These are phyloP conservation scores for Craterocephalus amniculus DNA, from an alignment of 2,797 vertebrate species.

Conservation along the genomic window DNA sequence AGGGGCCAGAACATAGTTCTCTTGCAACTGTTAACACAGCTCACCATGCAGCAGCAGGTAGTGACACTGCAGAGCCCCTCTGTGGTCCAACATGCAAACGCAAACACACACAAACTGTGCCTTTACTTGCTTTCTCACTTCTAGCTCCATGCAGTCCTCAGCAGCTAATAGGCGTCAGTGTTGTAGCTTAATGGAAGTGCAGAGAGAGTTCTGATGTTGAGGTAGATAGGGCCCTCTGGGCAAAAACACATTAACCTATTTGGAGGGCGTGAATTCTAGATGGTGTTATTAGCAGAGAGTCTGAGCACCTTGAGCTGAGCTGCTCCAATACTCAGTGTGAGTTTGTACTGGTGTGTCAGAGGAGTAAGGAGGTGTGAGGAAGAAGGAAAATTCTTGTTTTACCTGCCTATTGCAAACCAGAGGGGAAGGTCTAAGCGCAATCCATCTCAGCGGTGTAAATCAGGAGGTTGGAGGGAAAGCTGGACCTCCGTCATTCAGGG, in stretches of 20 bases:
- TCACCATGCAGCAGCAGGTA: conserved; percentile 66
- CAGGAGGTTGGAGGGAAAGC: conserved; percentile 35
- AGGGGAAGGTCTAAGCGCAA: conserved; percentile 42
- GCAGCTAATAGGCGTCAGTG: conserved; percentile 75
- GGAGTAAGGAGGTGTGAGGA: conserved; percentile 19
- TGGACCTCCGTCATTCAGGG: conserved; percentile 21
- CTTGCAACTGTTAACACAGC: conserved; percentile 67
- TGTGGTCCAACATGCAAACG: conserved; percentile 29
- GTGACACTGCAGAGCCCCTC: conserved; percentile 56
- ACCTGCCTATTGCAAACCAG: conserved; percentile 38
- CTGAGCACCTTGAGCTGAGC: conserved; percentile 72
- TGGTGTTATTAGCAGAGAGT: conserved; percentile 83
- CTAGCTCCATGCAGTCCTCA: conserved; percentile 47
- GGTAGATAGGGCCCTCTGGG: conserved; percentile 82
- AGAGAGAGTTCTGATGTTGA: conserved; percentile 77
- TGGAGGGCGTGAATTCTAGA: conserved; percentile 83
- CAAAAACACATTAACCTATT: conserved; percentile 86
- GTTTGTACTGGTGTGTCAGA: conserved; percentile 55
- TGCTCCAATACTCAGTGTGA: conserved; percentile 50
- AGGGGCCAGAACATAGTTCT: conserved; percentile 74
- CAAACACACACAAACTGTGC: conserved; percentile 25
- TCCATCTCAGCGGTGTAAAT: conserved; percentile 37
- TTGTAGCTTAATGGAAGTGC: conserved; percentile 82
- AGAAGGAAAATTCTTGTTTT: conserved; percentile 47
- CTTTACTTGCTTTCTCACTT: conserved; percentile 55